Evolutionary conservation across 2,888 invertebrate species (phyloP).

Genomic region (Hyposoter didymator): DNA sequence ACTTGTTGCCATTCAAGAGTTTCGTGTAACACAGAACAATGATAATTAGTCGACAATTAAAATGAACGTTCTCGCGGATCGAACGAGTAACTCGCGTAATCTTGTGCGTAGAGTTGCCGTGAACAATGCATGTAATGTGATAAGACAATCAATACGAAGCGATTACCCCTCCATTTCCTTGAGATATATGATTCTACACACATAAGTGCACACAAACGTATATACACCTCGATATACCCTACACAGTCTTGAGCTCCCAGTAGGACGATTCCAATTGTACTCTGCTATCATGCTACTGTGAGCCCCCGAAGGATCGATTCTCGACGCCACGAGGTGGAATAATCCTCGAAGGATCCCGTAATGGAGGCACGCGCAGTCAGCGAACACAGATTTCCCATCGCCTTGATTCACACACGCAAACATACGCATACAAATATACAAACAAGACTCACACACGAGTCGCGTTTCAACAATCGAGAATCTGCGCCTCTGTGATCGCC

Average conservation of each 20-base stretch:
- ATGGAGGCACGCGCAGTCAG: slow-evolving; percentile 68
- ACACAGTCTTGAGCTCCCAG: slow-evolving; percentile 26
- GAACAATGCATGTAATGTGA: slow-evolving; percentile 57
- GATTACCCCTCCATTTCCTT: slow-evolving; percentile 37
- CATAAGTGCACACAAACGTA: not conserved
- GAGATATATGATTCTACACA: not conserved
- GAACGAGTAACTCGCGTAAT: slow-evolving; percentile 21
- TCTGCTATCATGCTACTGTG: slow-evolving; percentile 44
- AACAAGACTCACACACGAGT: slow-evolving; percentile 1
- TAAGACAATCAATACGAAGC: slow-evolving; percentile 50
- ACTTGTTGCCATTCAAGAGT: not conserved
- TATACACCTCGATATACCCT: not conserved
- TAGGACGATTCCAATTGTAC: slow-evolving; percentile 54
- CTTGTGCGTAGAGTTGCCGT: not conserved
- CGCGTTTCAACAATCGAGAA: slow-evolving; percentile 51
- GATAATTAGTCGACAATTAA: slow-evolving; percentile 5
- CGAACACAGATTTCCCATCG: slow-evolving; percentile 78
- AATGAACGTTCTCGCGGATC: not conserved
- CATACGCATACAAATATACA: not conserved
- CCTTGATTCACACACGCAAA: slow-evolving; percentile 28
- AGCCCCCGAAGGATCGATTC: slow-evolving; percentile 62
- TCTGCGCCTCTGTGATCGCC: slow-evolving; percentile 10
- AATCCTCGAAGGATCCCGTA: slow-evolving; percentile 75
- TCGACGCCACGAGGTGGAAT: slow-evolving; percentile 76
- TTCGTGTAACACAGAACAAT: not conserved